Percentiles rank a stretch among this genome's conserved stretches.
phyloP scores from a whole-genome alignment of 2,797 vertebrate species.

The Sebastiscus tertius region DNA sequence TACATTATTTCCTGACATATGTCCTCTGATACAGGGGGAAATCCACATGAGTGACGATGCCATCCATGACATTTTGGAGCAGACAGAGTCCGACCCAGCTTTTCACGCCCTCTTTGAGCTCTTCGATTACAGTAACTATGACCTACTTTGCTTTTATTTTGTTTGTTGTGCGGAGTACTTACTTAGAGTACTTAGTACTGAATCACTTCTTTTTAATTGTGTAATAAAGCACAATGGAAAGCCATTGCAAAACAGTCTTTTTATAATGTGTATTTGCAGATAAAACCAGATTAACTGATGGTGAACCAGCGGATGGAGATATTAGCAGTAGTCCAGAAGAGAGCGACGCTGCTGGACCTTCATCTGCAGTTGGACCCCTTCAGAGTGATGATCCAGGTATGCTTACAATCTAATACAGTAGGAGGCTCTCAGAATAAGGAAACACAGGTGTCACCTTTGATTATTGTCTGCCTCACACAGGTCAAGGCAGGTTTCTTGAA shows the following conservation, averaged over 20 bases:
- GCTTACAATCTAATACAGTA: neutral
- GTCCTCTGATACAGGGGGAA: slow-evolving; percentile 85
- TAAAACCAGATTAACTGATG: slow-evolving; percentile 86
- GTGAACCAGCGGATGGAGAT: slow-evolving; percentile 72
- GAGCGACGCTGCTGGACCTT: slow-evolving; percentile 72
- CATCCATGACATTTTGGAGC: slow-evolving; percentile 96
- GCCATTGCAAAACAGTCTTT: neutral
- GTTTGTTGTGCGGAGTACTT: neutral
- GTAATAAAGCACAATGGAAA: neutral
- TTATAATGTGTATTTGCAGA: slow-evolving; percentile 77
- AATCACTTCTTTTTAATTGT: neutral
- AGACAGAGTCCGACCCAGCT: slow-evolving; percentile 97
- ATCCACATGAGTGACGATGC: slow-evolving; percentile 98
- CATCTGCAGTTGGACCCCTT: slow-evolving; percentile 72
- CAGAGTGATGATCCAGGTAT: slow-evolving; percentile 79
- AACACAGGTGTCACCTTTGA: neutral
- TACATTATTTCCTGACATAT: neutral
- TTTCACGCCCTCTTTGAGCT: slow-evolving; percentile 98
- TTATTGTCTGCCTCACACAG: neutral
- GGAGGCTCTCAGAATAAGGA: neutral
- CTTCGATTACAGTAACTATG: slow-evolving; percentile 91
- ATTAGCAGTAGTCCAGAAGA: slow-evolving; percentile 76
- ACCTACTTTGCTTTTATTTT: slow-evolving; percentile 4
- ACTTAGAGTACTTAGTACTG: no score
- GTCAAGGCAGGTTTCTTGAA: neutral